These are phyloP conservation scores for Lepidochrysops patricia DNA, from an alignment of 2,888 invertebrate genomes.

Conservation along the genomic window DNA sequence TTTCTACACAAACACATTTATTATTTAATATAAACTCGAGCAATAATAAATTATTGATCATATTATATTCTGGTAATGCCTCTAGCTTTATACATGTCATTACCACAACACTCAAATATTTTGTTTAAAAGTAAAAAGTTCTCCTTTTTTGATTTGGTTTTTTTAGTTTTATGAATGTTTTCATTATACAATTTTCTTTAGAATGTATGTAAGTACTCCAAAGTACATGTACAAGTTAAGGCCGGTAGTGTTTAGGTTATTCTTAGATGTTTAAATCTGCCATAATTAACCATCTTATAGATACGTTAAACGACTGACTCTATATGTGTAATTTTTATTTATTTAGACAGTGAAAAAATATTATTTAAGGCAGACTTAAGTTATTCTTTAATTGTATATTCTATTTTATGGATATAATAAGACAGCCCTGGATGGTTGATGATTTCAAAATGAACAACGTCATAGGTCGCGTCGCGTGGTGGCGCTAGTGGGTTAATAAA, in stretches of 20 bases:
- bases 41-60: too few relatives aligned
- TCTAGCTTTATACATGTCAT: too few relatives aligned
- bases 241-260: not conserved
- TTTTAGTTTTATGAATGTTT: not conserved
- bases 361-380: not conserved
- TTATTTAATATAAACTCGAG: too few relatives aligned
- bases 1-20: too few relatives aligned
- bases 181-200: not conserved
- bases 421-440: not conserved
- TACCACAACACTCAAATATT: not conserved
- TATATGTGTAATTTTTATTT: constrained; percentile 22
- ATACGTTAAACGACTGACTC: not conserved
- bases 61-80: too few relatives aligned
- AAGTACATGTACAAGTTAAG: not conserved
- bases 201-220: not conserved
- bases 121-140: not conserved
- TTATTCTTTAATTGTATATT: not conserved
- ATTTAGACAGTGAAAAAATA: constrained; percentile 14
- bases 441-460: not conserved
- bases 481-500: not conserved
- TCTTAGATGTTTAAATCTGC: not conserved
- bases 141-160: too few relatives aligned
- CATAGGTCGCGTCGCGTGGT: not conserved
- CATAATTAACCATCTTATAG: not conserved
- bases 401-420: constrained; percentile 11